Conservation (phyloP, 2,113 vertebrate species). For the Lophochroa leadbeateri region DNA sequence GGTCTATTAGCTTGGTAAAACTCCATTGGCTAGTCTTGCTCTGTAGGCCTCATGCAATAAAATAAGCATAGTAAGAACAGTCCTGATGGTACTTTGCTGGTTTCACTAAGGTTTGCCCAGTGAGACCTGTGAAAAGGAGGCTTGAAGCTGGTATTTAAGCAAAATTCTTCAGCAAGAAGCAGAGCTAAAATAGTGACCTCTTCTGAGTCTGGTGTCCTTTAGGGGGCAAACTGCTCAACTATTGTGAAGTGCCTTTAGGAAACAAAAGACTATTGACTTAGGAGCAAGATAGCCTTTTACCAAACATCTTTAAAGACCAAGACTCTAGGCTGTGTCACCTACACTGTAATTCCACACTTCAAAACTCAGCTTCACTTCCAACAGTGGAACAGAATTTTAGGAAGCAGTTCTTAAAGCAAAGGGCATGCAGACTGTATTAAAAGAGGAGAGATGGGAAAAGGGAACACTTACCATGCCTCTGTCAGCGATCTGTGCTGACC, state of each 20-base stretch:
- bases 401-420: neutral
- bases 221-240: neutral
- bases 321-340: neutral
- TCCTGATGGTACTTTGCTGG: neutral
- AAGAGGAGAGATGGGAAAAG: neutral
- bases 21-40: neutral
- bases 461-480: conserved; percentile 82
- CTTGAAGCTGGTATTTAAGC: neutral
- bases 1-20: neutral
- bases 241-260: neutral
- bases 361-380: neutral
- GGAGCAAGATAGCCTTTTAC: neutral
- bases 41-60: neutral
- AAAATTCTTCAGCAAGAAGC: neutral
- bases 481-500: conserved; percentile 85
- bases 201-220: neutral
- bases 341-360: neutral
- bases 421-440: neutral
- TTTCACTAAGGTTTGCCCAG: neutral
- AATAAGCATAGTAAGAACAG: neutral
- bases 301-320: neutral
- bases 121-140: neutral
- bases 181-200: neutral
- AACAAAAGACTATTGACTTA: neutral
- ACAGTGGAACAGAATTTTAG: neutral